A percentile compares a stretch with the other conserved stretches of the same genome.
Conservation (phyloP, 2,888 invertebrate genomes). For the Caenorhabditis sinica region DNA sequence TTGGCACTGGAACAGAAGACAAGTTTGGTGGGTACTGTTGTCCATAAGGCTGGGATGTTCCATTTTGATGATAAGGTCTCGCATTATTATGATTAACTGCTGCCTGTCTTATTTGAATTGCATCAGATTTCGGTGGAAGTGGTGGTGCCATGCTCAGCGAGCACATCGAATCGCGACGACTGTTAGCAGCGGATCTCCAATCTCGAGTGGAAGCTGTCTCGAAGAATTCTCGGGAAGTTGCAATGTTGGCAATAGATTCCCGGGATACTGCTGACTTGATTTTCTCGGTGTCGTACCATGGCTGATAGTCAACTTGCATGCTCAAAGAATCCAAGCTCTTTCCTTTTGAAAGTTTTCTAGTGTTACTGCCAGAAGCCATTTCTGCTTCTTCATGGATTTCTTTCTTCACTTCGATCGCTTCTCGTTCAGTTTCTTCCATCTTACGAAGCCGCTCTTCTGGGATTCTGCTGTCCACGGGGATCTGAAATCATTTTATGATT, state of each 20-base stretch:
- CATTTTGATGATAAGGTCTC: slow-evolving; percentile 35
- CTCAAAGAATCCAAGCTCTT: slow-evolving; percentile 72
- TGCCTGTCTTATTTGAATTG: slow-evolving; percentile 65
- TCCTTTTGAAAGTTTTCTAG: slow-evolving; percentile 65
- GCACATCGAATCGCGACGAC: slow-evolving; percentile 59
- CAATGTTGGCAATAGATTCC: slow-evolving; percentile 70
- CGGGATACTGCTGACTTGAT: slow-evolving; percentile 65
- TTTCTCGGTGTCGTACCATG: slow-evolving; percentile 67
- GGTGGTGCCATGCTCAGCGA: slow-evolving; percentile 61
- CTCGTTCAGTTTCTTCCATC: slow-evolving; percentile 77
- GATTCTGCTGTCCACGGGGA: slow-evolving; percentile 77
- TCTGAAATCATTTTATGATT: slow-evolving; percentile 32
- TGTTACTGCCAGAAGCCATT: slow-evolving; percentile 26
- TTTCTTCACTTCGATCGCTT: slow-evolving; percentile 70
- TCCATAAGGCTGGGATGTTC: slow-evolving; percentile 12
- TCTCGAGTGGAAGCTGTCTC: slow-evolving; percentile 54
- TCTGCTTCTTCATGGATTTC: slow-evolving; percentile 64
- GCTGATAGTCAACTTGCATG: slow-evolving; percentile 68
- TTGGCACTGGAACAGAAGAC: slow-evolving; percentile 18
- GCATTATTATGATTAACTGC: slow-evolving; percentile 24
- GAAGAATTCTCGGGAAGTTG: slow-evolving; percentile 66
- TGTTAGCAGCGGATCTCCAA: slow-evolving; percentile 50
- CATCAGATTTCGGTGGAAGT: slow-evolving; percentile 71
- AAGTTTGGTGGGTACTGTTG: slow-evolving; percentile 29
- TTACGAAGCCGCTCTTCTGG: slow-evolving; percentile 74